phyloP scores from a whole-genome alignment of 2,797 vertebrate genomes.

The Sebastes diploproa region DNA sequence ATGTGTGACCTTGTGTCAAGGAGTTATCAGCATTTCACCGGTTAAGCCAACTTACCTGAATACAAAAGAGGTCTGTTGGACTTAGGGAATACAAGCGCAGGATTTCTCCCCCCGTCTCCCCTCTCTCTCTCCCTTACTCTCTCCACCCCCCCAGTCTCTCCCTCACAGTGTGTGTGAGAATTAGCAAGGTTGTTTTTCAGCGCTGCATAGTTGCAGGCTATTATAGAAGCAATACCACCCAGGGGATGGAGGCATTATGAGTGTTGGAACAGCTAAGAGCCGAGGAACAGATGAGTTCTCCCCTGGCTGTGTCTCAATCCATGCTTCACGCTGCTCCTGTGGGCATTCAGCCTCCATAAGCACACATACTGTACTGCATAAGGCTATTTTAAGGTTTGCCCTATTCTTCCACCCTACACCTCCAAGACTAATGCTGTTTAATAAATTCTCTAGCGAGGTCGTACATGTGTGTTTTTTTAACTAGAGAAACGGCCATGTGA shows the following conservation, averaged over 20 bases:
- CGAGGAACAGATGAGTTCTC: slow-evolving; percentile 74
- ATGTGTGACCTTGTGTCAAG: slow-evolving; percentile 72
- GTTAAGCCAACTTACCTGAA: slow-evolving; percentile 57
- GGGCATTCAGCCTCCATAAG: slow-evolving; percentile 63
- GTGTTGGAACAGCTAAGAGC: slow-evolving; percentile 72
- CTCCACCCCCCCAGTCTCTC: slow-evolving; percentile 7
- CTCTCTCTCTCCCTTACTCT: neutral
- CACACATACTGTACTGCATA: slow-evolving; percentile 53
- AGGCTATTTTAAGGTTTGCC: slow-evolving; percentile 42
- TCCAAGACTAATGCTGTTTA: slow-evolving; percentile 38
- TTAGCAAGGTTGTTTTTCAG: slow-evolving; percentile 73
- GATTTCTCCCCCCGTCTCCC: neutral
- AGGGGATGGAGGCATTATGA: slow-evolving; percentile 74
- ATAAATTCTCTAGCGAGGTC: slow-evolving; percentile 21
- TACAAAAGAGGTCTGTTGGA: slow-evolving; percentile 59
- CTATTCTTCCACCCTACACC: slow-evolving; percentile 18
- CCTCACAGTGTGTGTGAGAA: slow-evolving; percentile 60
- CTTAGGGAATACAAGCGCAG: slow-evolving; percentile 29
- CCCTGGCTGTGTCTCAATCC: slow-evolving; percentile 65
- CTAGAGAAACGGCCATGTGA: neutral
- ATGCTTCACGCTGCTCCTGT: slow-evolving; percentile 53
- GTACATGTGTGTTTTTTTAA: slow-evolving; percentile 23
- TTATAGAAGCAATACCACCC: slow-evolving; percentile 75
- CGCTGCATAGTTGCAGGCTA: slow-evolving; percentile 71
- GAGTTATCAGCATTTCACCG: slow-evolving; percentile 62